Percentiles rank a stretch among this genome's conserved stretches.
phyloP scores from a whole-genome alignment of 1,140 invertebrate species.

The Laupala kohalensis region DNA sequence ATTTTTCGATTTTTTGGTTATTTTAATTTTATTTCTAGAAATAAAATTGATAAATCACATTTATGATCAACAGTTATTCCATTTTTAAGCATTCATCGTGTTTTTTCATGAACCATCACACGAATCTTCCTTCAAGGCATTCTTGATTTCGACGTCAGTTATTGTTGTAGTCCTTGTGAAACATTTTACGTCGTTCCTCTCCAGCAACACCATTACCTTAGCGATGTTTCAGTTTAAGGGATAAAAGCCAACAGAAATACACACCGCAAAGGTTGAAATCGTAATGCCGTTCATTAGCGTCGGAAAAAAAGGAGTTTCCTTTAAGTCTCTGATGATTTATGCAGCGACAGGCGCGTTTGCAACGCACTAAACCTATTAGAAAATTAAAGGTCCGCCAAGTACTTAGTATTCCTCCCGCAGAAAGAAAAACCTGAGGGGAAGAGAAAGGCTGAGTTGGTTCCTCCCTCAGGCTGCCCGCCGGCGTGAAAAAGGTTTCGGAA shows the following conservation, averaged over 20 bases:
- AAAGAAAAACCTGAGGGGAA: background rate
- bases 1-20: no score
- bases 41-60: no score
- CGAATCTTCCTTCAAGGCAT: no score
- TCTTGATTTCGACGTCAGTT: no score
- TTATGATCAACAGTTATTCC: no score
- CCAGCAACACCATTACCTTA: no score
- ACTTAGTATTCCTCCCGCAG: background rate
- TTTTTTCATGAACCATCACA: no score
- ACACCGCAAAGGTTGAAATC: background rate
- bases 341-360: background rate
- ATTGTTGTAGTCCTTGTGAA: no score
- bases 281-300: background rate
- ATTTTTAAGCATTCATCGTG: no score
- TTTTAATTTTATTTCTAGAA: no score
- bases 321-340: background rate
- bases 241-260: background rate
- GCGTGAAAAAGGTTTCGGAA: background rate
- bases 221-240: no score
- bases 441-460: background rate
- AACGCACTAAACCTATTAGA: background rate
- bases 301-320: background rate
- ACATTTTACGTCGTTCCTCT: no score
- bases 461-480: background rate
- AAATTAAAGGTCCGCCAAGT: background rate